Percentiles rank a stretch among this genome's conserved stretches.
Evolutionary conservation across 92 coral and sea anemone genomes (phyloP).

Genomic region (Heteractis magnifica): DNA sequence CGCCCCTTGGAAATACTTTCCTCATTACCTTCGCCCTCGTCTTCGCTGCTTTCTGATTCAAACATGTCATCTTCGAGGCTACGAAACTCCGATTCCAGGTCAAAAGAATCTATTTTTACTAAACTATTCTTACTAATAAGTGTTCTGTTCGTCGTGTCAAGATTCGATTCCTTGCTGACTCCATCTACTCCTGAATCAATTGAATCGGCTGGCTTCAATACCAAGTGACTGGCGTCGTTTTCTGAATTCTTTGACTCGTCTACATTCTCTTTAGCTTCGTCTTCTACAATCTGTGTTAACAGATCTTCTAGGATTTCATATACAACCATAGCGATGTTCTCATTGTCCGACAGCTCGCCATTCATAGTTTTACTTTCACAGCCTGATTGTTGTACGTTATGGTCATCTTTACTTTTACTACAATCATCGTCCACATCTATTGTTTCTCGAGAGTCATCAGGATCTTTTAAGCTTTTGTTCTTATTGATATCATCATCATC

Average conservation of each 20-base stretch:
- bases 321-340: slow-evolving; percentile 8
- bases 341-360: background rate
- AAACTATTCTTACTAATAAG: background rate
- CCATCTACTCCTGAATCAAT: background rate
- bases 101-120: slow-evolving; percentile 24
- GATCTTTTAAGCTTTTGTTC: background rate
- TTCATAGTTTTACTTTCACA: background rate
- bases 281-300: background rate
- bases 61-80: slow-evolving; percentile 88
- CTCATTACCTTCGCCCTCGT: slow-evolving; percentile 30
- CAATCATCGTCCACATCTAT: background rate
- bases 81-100: slow-evolving; percentile 66
- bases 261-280: background rate
- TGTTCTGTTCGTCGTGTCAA: background rate
- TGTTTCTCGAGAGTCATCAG: background rate
- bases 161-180: background rate
- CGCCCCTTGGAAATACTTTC: slow-evolving; percentile 5
- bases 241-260: background rate
- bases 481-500: background rate
- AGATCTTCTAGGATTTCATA: slow-evolving; percentile 4
- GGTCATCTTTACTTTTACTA: background rate
- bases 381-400: background rate
- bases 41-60: slow-evolving; percentile 69
- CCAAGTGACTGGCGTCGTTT: background rate
- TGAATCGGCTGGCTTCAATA: background rate